A percentile compares a stretch with the other conserved stretches of the same genome.
phyloP scores from a whole-genome alignment of 2,797 vertebrate species.

The Apodemus agrarius region DNA sequence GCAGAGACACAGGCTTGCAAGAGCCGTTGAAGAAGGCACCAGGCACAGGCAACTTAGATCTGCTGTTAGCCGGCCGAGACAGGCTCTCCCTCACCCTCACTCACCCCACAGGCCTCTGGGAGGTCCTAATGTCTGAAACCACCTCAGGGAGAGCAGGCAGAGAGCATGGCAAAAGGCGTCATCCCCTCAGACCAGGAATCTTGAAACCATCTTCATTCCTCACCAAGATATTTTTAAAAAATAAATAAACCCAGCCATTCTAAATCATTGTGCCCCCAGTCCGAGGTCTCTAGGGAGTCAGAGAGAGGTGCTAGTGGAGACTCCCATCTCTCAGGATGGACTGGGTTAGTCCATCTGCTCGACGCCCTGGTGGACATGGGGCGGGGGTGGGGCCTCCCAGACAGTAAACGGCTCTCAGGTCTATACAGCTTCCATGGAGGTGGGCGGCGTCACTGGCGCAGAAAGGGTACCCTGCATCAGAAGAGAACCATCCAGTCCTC shows the following conservation, averaged over 20 bases:
- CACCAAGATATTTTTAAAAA: not conserved
- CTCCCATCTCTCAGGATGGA: not conserved
- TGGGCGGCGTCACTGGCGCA: fast-evolving
- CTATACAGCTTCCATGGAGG: fast-evolving
- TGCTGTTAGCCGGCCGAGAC: not conserved
- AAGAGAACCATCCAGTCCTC: not conserved
- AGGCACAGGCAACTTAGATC: not conserved
- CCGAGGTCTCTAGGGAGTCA: not conserved
- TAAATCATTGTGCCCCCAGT: not conserved
- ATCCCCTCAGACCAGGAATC: not conserved
- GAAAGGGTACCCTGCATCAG: not conserved
- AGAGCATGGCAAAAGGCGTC: not conserved
- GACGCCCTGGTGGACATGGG: not conserved
- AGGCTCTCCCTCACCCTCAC: not conserved
- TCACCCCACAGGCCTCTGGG: not conserved
- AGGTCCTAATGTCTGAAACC: not conserved
- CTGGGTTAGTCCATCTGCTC: not conserved
- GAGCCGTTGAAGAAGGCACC: not conserved
- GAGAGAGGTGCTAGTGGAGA: not conserved
- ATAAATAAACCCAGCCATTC: not conserved
- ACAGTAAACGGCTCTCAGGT: not conserved
- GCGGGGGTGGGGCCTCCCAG: not conserved
- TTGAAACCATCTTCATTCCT: not conserved
- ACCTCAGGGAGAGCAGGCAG: not conserved
- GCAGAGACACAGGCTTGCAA: not conserved